A percentile compares a stretch with the other conserved stretches of the same genome.
Evolutionary conservation across 2,888 invertebrate genomes (phyloP).

Genomic region (Cerceris ruficornis): DNA sequence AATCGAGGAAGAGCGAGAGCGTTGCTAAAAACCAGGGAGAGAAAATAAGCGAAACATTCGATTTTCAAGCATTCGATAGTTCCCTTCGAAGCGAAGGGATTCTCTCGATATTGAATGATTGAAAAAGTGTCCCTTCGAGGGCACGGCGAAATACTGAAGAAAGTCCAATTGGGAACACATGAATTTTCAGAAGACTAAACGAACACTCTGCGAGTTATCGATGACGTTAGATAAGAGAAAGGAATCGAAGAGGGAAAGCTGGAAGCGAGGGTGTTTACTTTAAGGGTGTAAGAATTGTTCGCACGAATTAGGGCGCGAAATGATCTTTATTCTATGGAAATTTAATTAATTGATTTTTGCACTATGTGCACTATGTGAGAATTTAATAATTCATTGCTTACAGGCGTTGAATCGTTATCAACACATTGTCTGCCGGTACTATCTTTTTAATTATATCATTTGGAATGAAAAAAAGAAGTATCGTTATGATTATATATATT

Average conservation of each 20-base stretch:
- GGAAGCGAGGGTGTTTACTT: constrained; percentile 46
- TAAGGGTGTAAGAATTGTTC: constrained; percentile 28
- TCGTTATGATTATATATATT: too few species aligned
- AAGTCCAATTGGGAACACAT: constrained; percentile 67
- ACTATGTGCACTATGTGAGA: constrained; percentile 50
- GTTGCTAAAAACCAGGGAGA: background rate
- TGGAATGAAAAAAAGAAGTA: too few species aligned
- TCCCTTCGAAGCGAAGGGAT: too few species aligned
- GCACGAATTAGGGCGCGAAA: constrained; percentile 46
- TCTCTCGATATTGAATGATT: background rate
- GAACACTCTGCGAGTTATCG: constrained; percentile 30
- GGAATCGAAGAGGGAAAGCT: constrained; percentile 40
- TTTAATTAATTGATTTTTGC: constrained; percentile 44
- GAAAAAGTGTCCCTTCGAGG: background rate
- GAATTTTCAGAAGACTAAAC: constrained; percentile 49
- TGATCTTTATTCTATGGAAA: constrained; percentile 44
- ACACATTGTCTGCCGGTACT: background rate
- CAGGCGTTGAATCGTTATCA: constrained; percentile 11
- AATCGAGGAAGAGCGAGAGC: background rate
- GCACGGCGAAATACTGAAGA: constrained; percentile 46
- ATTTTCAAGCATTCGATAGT: too few species aligned
- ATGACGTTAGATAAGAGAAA: constrained; percentile 26
- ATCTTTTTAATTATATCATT: too few species aligned
- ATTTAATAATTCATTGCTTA: constrained; percentile 33
- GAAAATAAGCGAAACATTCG: background rate